Evolutionary conservation across 2,888 invertebrate genomes (phyloP).

Genomic region (Stictocephala bisonia): DNA sequence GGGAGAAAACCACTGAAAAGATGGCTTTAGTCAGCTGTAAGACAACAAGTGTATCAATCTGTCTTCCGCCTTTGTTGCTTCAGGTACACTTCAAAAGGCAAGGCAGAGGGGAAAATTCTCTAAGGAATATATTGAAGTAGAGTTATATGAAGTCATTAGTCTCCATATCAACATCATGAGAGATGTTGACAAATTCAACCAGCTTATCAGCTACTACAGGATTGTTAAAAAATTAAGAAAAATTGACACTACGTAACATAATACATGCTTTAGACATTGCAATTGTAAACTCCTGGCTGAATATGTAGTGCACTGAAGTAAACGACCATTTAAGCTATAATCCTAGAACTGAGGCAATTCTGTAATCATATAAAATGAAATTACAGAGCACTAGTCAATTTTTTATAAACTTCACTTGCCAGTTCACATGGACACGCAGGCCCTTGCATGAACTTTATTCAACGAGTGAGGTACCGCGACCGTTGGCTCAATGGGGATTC

Average conservation of each 20-base stretch:
- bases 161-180: conserved; percentile 21
- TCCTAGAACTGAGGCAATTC: too few species aligned
- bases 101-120: conserved; percentile 6
- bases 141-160: conserved; percentile 5
- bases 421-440: too few species aligned
- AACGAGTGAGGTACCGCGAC: too few species aligned
- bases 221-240: conserved; percentile 31
- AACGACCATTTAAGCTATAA: too few species aligned
- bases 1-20: not conserved
- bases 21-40: conserved; percentile 10
- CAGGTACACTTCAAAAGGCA: not conserved
- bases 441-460: too few species aligned
- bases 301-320: too few species aligned
- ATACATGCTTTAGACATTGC: conserved; percentile 47
- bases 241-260: conserved; percentile 47
- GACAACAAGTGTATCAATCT: conserved; percentile 20
- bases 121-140: conserved; percentile 23
- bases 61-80: conserved; percentile 19
- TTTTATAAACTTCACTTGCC: too few species aligned
- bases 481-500: too few species aligned
- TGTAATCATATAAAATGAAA: too few species aligned
- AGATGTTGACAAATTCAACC: conserved; percentile 29
- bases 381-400: too few species aligned
- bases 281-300: conserved; percentile 35
- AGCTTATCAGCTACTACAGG: conserved; percentile 11